Conservation (phyloP, 2,888 invertebrate genomes). For the Gasteruption jaculator region DNA sequence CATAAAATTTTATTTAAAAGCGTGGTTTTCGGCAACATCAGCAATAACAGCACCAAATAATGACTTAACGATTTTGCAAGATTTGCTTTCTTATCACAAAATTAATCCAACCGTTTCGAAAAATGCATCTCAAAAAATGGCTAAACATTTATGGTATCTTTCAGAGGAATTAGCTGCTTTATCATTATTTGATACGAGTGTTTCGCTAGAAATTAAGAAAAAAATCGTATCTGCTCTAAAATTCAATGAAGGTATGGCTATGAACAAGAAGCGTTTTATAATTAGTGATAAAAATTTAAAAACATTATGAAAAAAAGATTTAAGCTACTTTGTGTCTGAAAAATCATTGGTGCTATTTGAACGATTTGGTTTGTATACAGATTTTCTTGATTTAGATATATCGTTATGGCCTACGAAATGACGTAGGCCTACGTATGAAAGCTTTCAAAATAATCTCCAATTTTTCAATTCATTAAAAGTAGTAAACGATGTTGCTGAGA, state of each 20-base stretch:
- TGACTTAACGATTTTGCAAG: slow-evolving; percentile 26
- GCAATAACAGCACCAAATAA: slow-evolving; percentile 23
- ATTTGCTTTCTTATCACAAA: slow-evolving; percentile 18
- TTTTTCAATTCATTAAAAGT: slow-evolving; percentile 6
- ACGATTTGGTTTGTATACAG: slow-evolving; percentile 6
- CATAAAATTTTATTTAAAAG: slow-evolving; percentile 25
- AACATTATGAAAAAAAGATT: neutral
- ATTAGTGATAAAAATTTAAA: neutral
- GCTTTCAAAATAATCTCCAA: slow-evolving; percentile 1
- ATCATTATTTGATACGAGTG: slow-evolving; percentile 22
- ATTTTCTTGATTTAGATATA: slow-evolving; percentile 15
- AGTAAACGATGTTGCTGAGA: slow-evolving; percentile 14
- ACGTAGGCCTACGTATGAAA: slow-evolving; percentile 5
- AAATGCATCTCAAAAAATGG: slow-evolving; percentile 17
- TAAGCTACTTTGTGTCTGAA: slow-evolving; percentile 7
- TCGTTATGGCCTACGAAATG: slow-evolving; percentile 4
- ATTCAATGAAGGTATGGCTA: neutral
- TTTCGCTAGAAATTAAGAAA: slow-evolving; percentile 15
- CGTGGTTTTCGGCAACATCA: slow-evolving; percentile 23
- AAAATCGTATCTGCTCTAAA: neutral
- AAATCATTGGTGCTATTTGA: slow-evolving; percentile 7
- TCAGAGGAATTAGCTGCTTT: slow-evolving; percentile 19
- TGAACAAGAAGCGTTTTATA: neutral
- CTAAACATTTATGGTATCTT: slow-evolving; percentile 27
- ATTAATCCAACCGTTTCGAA: slow-evolving; percentile 16